These are phyloP conservation scores for Holcopasites calliopsidis DNA, from an alignment of 1,140 invertebrate genomes.

Conservation along the genomic window DNA sequence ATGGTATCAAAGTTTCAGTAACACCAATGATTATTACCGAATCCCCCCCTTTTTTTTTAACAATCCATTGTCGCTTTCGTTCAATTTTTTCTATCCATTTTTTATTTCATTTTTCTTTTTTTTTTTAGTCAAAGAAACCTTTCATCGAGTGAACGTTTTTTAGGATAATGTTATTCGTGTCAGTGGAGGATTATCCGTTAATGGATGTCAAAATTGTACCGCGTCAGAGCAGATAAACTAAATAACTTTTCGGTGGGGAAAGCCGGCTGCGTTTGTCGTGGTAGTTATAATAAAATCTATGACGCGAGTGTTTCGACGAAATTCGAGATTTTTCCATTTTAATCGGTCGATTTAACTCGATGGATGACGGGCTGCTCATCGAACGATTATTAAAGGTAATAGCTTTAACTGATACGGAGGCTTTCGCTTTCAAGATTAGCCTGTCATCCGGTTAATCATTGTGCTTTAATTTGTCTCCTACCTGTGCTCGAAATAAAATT, in stretches of 20 bases:
- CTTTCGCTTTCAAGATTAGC: constrained; percentile 22
- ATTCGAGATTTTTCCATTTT: neutral
- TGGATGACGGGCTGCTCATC: neutral
- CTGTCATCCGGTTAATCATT: neutral
- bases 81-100: too few relatives aligned
- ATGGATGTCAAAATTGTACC: neutral
- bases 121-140: neutral
- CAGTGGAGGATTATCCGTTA: neutral
- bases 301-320: neutral
- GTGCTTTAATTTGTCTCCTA: neutral
- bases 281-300: neutral
- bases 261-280: neutral
- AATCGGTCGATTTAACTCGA: constrained; percentile 3
- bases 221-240: neutral
- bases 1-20: neutral
- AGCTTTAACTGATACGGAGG: neutral
- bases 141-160: neutral
- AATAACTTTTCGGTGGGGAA: neutral
- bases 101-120: too few relatives aligned
- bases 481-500: neutral
- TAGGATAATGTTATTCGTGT: neutral
- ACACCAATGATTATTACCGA: too few relatives aligned
- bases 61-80: too few relatives aligned
- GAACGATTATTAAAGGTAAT: constrained; percentile 11
- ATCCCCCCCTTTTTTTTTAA: too few relatives aligned